phyloP scores from a whole-genome alignment of 2,888 invertebrate species.

The Coenonympha arcania region DNA sequence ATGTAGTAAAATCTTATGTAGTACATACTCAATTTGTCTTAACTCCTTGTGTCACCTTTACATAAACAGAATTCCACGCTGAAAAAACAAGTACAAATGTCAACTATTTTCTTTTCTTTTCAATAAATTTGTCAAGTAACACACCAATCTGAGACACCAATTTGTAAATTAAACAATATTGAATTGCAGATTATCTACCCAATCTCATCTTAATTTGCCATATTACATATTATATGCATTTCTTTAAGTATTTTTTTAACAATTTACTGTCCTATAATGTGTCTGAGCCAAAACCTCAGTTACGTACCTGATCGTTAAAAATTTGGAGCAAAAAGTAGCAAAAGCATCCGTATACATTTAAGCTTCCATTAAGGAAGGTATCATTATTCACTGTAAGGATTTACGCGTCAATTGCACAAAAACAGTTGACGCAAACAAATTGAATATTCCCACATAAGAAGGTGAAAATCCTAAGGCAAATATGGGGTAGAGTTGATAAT shows the following conservation, averaged over 20 bases:
- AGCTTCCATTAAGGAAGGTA: constrained; percentile 48
- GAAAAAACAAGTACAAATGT: too few species aligned
- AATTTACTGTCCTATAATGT: background rate
- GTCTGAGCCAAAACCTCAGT: background rate
- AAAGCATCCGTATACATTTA: constrained; percentile 33
- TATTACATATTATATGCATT: too few species aligned
- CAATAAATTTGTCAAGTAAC: too few species aligned
- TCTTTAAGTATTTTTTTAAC: background rate
- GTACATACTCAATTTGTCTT: too few species aligned
- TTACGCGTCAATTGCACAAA: constrained; percentile 71
- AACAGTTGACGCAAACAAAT: constrained; percentile 70
- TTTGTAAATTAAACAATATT: too few species aligned
- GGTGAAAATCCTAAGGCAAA: constrained; percentile 72
- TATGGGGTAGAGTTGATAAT: constrained; percentile 56
- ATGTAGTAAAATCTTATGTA: too few species aligned
- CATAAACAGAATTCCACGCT: too few species aligned
- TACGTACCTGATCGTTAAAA: background rate
- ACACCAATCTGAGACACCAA: too few species aligned
- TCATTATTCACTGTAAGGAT: constrained; percentile 64
- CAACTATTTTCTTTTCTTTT: too few species aligned
- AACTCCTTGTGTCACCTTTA: too few species aligned
- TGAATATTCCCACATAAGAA: constrained; percentile 70
- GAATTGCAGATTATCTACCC: too few species aligned
- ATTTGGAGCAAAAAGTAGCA: constrained; percentile 1
- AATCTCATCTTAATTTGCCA: too few species aligned